phyloP scores from a whole-genome alignment of 1,140 invertebrate genomes.

The Anastrepha ludens region DNA sequence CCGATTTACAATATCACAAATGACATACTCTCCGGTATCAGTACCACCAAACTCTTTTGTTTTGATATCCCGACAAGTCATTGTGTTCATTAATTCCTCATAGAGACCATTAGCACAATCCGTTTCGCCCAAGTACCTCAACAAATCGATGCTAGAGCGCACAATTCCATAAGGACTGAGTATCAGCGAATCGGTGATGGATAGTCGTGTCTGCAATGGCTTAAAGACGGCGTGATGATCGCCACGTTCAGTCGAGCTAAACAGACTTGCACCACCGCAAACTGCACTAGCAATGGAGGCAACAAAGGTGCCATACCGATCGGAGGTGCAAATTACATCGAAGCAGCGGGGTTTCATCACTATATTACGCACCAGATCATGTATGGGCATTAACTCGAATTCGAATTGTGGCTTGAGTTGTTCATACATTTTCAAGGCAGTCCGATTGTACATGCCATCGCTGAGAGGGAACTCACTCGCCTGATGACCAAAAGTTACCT shows the following conservation, averaged over 20 bases:
- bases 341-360: constrained; percentile 61
- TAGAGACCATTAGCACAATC: constrained; percentile 59
- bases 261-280: constrained; percentile 68
- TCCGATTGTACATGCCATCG: constrained; percentile 60
- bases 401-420: constrained; percentile 56
- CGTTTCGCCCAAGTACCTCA: constrained; percentile 60
- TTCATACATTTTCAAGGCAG: constrained; percentile 58
- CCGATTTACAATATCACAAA: constrained; percentile 66
- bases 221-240: constrained; percentile 68
- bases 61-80: constrained; percentile 61
- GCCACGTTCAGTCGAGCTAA: constrained; percentile 63
- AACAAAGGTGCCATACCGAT: constrained; percentile 68
- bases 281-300: constrained; percentile 65
- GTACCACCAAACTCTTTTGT: constrained; percentile 65
- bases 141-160: constrained; percentile 63
- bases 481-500: constrained; percentile 64
- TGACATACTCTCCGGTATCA: constrained; percentile 64
- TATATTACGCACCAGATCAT: constrained; percentile 58
- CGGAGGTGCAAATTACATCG: constrained; percentile 65
- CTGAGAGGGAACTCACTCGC: constrained; percentile 63
- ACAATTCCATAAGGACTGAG: constrained; percentile 70
- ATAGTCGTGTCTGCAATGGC: constrained; percentile 67
- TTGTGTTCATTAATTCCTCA: constrained; percentile 63
- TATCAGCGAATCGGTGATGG: constrained; percentile 62
- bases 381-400: constrained; percentile 63